Percentiles rank a stretch among this genome's conserved stretches.
phyloP scores from a whole-genome alignment of 2,888 invertebrate species.

The Ceratothoa steindachneri region DNA sequence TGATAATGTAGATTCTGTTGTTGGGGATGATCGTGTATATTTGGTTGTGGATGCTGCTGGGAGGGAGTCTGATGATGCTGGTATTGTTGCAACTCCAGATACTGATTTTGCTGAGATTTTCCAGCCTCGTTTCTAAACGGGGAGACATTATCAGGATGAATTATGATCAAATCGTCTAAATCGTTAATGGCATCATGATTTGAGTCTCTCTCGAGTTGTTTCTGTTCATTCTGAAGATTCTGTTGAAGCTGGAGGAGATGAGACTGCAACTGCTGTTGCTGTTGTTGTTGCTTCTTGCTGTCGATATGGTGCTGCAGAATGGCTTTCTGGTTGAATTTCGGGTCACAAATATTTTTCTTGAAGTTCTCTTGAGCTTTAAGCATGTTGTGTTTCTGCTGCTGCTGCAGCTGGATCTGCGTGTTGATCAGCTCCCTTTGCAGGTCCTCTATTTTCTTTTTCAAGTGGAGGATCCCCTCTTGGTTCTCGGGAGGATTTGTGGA shows the following conservation, averaged over 20 bases:
- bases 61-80: neutral
- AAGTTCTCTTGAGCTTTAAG: slow-evolving; percentile 36
- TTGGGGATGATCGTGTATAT: too few relatives aligned
- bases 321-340: slow-evolving; percentile 32
- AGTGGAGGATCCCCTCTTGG: slow-evolving; percentile 73
- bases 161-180: neutral
- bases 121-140: neutral
- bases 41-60: neutral
- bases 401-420: slow-evolving; percentile 60
- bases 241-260: slow-evolving; percentile 53
- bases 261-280: slow-evolving; percentile 58
- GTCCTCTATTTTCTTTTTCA: slow-evolving; percentile 81
- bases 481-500: neutral
- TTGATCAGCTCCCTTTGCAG: slow-evolving; percentile 74
- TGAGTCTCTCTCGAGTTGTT: slow-evolving; percentile 30
- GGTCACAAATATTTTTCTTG: slow-evolving; percentile 24
- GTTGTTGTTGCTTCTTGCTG: slow-evolving; percentile 55
- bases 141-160: neutral
- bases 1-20: too few relatives aligned
- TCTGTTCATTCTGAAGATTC: slow-evolving; percentile 49
- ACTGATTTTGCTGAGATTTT: neutral
- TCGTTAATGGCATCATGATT: slow-evolving; percentile 6
- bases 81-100: neutral
- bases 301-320: slow-evolving; percentile 39
- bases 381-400: slow-evolving; percentile 38